A percentile compares a stretch with the other conserved stretches of the same genome.
phyloP scores from a whole-genome alignment of 1,140 invertebrate genomes.

The Ctenoplectra terminalis region DNA sequence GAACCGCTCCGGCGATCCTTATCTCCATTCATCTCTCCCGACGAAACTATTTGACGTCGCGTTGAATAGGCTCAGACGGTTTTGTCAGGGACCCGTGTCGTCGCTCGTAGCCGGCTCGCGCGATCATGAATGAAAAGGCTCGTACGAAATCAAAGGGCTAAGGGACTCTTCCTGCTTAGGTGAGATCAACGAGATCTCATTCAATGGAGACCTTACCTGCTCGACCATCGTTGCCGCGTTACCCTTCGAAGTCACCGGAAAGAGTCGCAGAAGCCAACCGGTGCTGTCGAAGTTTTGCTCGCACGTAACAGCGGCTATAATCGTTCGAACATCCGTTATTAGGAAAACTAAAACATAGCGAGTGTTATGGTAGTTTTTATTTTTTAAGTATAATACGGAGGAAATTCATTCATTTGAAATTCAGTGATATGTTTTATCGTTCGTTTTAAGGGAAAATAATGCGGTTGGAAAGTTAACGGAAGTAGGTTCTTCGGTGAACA shows the following conservation, averaged over 20 bases:
- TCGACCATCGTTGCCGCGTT: background rate
- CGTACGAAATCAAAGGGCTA: slow-evolving; percentile 37
- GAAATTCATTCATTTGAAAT: no score
- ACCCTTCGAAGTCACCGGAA: background rate
- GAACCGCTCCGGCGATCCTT: background rate
- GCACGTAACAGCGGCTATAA: background rate
- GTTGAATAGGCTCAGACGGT: slow-evolving; percentile 46
- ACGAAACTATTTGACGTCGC: slow-evolving; percentile 41
- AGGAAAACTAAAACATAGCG: background rate
- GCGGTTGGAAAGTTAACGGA: no score
- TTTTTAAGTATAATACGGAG: no score
- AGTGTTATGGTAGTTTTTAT: no score
- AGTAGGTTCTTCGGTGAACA: no score
- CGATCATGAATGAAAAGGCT: slow-evolving; percentile 31
- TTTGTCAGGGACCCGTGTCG: slow-evolving; percentile 32
- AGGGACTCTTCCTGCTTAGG: slow-evolving; percentile 40
- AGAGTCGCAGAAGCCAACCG: background rate
- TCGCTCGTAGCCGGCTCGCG: background rate
- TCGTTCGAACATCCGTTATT: background rate
- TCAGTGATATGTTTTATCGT: no score
- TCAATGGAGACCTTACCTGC: slow-evolving; percentile 21
- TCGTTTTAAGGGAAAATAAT: no score
- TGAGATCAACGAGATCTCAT: slow-evolving; percentile 38
- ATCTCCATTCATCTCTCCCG: slow-evolving; percentile 36
- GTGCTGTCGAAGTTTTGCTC: background rate